Conservation (phyloP, 2,113 vertebrate genomes). For the Aphyosemion australe region DNA sequence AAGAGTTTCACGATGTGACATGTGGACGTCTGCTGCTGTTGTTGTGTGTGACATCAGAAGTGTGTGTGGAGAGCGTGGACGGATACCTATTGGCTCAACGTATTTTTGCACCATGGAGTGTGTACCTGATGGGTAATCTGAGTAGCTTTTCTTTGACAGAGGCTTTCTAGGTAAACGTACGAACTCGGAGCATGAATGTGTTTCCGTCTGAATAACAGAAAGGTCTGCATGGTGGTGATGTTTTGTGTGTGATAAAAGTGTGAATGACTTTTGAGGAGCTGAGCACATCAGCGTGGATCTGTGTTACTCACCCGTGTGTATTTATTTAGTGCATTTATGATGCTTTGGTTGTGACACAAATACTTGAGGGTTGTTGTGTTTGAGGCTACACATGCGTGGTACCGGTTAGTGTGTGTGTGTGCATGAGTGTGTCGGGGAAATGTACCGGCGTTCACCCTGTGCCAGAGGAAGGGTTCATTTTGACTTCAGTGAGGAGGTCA, state of each 20-base stretch:
- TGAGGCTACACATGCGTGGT: slow-evolving; percentile 20
- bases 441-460: slow-evolving; percentile 81
- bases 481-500: slow-evolving; percentile 84
- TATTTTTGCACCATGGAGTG: slow-evolving; percentile 8
- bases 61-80: slow-evolving; percentile 39
- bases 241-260: slow-evolving; percentile 14
- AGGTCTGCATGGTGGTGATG: not conserved
- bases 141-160: slow-evolving; percentile 40
- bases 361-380: slow-evolving; percentile 1
- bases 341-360: not conserved
- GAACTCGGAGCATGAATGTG: not conserved
- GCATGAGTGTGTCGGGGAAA: slow-evolving; percentile 63
- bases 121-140: slow-evolving; percentile 30
- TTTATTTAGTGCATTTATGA: not conserved
- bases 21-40: slow-evolving; percentile 22
- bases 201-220: not conserved
- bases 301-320: not conserved
- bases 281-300: not conserved
- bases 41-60: slow-evolving; percentile 38
- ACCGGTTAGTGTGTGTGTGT: slow-evolving; percentile 46
- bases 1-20: slow-evolving; percentile 52
- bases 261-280: not conserved
- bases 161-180: not conserved
- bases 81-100: slow-evolving; percentile 25
- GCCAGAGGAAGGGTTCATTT: slow-evolving; percentile 82